Conservation (phyloP, 2,113 vertebrate species). For the Pachypanchax playfairii region DNA sequence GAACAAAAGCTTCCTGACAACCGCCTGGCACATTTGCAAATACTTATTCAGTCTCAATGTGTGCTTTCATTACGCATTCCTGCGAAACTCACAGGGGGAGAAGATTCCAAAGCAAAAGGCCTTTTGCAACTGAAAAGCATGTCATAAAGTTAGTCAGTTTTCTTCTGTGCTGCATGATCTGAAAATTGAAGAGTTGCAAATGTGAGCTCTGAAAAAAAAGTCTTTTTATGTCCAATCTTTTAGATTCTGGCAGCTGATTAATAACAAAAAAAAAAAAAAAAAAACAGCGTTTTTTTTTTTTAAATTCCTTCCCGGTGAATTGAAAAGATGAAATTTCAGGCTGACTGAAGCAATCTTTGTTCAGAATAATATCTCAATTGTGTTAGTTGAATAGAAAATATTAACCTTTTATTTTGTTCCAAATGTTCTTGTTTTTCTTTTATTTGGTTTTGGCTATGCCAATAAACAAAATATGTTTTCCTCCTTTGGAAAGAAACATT, state of each 20-base stretch:
- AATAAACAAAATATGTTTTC: constrained; percentile 28
- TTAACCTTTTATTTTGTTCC: constrained; percentile 9
- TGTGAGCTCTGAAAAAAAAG: background rate
- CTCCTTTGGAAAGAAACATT: background rate
- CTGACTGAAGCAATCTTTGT: too few relatives aligned
- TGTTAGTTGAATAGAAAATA: constrained; percentile 18
- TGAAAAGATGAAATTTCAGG: too few relatives aligned
- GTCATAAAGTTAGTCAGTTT: constrained; percentile 38
- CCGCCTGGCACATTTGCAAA: constrained; percentile 57
- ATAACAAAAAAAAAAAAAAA: too few relatives aligned
- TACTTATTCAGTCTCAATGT: constrained; percentile 59
- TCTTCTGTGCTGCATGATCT: constrained; percentile 10
- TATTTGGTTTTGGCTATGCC: constrained; percentile 9
- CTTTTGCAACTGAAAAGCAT: constrained; percentile 50
- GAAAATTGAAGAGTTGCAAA: constrained; percentile 6
- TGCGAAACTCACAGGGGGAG: constrained; percentile 62
- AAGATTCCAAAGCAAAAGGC: constrained; percentile 64
- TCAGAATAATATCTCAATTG: too few relatives aligned
- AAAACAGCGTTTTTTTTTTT: too few relatives aligned
- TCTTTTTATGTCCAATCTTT: constrained; percentile 12
- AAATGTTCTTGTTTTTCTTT: constrained; percentile 13
- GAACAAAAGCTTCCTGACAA: constrained; percentile 64
- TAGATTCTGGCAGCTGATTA: constrained; percentile 2
- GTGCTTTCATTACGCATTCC: constrained; percentile 69
- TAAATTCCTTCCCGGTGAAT: too few relatives aligned